Evolutionary conservation across 2,113 vertebrate species (phyloP).

Genomic region (Micronycteris hirsuta): DNA sequence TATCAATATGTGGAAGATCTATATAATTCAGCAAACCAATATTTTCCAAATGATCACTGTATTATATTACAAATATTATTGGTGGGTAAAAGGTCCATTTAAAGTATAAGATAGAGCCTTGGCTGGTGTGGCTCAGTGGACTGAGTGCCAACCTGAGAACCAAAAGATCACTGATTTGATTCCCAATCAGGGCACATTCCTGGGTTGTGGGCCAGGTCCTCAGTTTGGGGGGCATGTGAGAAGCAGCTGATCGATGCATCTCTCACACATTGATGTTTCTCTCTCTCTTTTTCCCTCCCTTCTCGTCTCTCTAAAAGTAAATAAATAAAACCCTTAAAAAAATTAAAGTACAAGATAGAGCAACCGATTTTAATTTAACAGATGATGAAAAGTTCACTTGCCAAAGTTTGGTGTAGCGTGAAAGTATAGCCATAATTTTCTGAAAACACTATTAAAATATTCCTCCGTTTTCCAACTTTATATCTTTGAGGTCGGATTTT

Average conservation of each 20-base stretch:
- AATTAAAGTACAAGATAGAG: not conserved
- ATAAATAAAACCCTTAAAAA: too few relatives aligned
- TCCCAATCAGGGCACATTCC: too few relatives aligned
- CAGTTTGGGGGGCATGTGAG: too few relatives aligned
- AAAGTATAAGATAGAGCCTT: not conserved
- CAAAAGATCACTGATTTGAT: too few relatives aligned
- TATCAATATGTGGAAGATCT: not conserved
- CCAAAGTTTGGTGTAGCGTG: not conserved
- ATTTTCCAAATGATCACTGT: not conserved
- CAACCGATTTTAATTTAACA: not conserved
- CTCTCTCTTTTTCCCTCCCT: too few relatives aligned
- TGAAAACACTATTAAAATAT: constrained; percentile 7
- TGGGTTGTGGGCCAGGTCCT: too few relatives aligned
- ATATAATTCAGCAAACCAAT: not conserved
- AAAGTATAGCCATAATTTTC: not conserved
- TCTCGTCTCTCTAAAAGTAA: too few relatives aligned
- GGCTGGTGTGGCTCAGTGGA: too few relatives aligned
- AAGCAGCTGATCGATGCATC: too few relatives aligned
- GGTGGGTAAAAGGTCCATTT: not conserved
- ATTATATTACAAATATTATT: not conserved
- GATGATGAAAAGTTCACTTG: not conserved
- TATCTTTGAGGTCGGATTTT: not conserved
- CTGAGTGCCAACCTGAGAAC: too few relatives aligned
- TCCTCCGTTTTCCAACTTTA: not conserved
- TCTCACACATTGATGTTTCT: too few relatives aligned